A percentile compares a stretch with the other conserved stretches of the same genome.
Conservation (phyloP, 2,113 vertebrate genomes). For the Suricata suricatta region DNA sequence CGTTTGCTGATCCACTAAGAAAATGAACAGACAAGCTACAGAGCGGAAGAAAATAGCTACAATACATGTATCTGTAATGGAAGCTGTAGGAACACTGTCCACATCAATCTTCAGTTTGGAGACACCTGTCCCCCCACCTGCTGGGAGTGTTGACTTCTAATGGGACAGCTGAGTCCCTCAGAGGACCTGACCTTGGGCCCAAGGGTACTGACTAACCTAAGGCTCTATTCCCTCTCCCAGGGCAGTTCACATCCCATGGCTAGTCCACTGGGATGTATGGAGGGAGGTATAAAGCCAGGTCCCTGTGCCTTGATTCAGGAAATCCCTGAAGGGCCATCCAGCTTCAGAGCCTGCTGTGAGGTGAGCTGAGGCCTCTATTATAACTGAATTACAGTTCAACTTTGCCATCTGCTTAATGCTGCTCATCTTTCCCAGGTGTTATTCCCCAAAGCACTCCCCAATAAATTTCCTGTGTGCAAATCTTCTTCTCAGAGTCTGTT, state of each 20-base stretch:
- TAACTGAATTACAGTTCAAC: not conserved
- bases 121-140: not conserved
- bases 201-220: not conserved
- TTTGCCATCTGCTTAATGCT: not conserved
- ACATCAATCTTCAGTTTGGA: not conserved
- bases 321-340: not conserved
- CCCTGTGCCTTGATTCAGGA: not conserved
- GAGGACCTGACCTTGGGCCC: not conserved
- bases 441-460: not conserved
- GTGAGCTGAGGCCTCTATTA: not conserved
- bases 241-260: not conserved
- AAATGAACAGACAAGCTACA: constrained; percentile 3
- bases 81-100: not conserved
- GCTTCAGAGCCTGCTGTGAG: not conserved
- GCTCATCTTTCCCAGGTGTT: not conserved
- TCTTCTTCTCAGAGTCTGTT: not conserved
- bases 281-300: not conserved
- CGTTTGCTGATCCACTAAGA: not conserved
- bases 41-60: not conserved
- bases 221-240: too few relatives aligned
- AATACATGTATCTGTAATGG: not conserved
- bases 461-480: not conserved
- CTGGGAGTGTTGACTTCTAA: not conserved
- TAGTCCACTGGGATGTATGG: not conserved
- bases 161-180: not conserved